Conservation (phyloP, 2,888 invertebrate genomes). For the Megaustenia siamemsis region DNA sequence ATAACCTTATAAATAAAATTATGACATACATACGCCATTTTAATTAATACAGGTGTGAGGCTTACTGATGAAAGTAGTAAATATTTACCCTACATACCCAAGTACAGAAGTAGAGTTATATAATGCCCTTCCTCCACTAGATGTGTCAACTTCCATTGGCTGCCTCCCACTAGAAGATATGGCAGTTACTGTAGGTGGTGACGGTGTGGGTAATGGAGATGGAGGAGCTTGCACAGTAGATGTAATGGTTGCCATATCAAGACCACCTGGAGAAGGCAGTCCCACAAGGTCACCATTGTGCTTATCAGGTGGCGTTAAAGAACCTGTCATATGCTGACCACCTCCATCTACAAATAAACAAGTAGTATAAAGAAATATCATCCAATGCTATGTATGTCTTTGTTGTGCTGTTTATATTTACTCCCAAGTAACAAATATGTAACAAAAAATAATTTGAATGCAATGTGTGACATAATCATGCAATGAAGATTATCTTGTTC, state of each 20-base stretch:
- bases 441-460: too few relatives aligned
- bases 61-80: too few relatives aligned
- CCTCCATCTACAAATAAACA: slow-evolving; percentile 63
- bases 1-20: too few relatives aligned
- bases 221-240: slow-evolving; percentile 90
- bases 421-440: too few relatives aligned
- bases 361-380: neutral
- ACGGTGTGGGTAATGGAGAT: slow-evolving; percentile 84
- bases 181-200: slow-evolving; percentile 67
- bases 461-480: too few relatives aligned
- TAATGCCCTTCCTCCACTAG: slow-evolving; percentile 5
- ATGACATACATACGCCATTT: too few relatives aligned
- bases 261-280: slow-evolving; percentile 74
- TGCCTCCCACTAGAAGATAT: slow-evolving; percentile 15
- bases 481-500: too few relatives aligned
- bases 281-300: slow-evolving; percentile 79
- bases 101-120: slow-evolving; percentile 26
- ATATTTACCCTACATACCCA: slow-evolving; percentile 38
- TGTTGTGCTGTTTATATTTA: too few relatives aligned
- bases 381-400: too few relatives aligned
- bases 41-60: too few relatives aligned
- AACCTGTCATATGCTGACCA: slow-evolving; percentile 79
- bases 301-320: slow-evolving; percentile 81
- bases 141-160: slow-evolving; percentile 44
- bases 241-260: slow-evolving; percentile 74